Percentiles rank a stretch among this genome's conserved stretches.
phyloP scores from a whole-genome alignment of 2,797 vertebrate species.

The Ptychobarbus kaznakovi region DNA sequence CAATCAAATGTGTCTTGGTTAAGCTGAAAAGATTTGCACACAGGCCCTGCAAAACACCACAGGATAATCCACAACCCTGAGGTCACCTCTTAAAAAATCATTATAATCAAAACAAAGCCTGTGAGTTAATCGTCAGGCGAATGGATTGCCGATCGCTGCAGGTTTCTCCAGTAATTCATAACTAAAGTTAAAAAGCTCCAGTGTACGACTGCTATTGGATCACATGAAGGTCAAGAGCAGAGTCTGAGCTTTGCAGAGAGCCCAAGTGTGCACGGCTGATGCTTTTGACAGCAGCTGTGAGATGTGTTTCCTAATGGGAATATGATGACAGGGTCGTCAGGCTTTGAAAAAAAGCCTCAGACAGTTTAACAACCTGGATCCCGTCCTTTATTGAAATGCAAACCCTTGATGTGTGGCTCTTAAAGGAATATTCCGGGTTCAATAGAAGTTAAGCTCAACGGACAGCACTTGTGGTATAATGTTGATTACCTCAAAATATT shows the following conservation, averaged over 20 bases:
- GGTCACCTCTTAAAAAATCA: slow-evolving; percentile 41
- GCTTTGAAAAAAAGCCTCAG: slow-evolving; percentile 14
- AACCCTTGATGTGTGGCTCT: background rate
- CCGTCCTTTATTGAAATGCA: slow-evolving; percentile 2
- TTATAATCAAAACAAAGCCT: slow-evolving; percentile 60
- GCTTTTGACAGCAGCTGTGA: slow-evolving; percentile 40
- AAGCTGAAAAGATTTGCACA: slow-evolving; percentile 47
- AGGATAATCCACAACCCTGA: slow-evolving; percentile 55
- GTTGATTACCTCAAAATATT: background rate
- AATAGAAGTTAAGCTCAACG: background rate
- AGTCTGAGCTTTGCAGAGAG: slow-evolving; percentile 34
- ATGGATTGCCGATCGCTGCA: slow-evolving; percentile 60
- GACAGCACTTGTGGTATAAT: background rate
- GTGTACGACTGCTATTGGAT: slow-evolving; percentile 38
- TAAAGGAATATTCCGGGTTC: background rate
- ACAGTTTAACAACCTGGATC: slow-evolving; percentile 3
- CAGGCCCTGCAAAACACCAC: slow-evolving; percentile 15
- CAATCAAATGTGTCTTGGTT: slow-evolving; percentile 47
- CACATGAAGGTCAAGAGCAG: slow-evolving; percentile 59
- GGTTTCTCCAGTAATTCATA: slow-evolving; percentile 53
- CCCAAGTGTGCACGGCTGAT: slow-evolving; percentile 3
- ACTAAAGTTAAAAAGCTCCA: slow-evolving; percentile 38
- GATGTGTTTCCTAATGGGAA: slow-evolving; percentile 48
- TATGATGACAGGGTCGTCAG: slow-evolving; percentile 42
- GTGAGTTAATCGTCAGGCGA: slow-evolving; percentile 61